phyloP scores from a whole-genome alignment of 2,888 invertebrate species.

The Trachelus troglodyta region DNA sequence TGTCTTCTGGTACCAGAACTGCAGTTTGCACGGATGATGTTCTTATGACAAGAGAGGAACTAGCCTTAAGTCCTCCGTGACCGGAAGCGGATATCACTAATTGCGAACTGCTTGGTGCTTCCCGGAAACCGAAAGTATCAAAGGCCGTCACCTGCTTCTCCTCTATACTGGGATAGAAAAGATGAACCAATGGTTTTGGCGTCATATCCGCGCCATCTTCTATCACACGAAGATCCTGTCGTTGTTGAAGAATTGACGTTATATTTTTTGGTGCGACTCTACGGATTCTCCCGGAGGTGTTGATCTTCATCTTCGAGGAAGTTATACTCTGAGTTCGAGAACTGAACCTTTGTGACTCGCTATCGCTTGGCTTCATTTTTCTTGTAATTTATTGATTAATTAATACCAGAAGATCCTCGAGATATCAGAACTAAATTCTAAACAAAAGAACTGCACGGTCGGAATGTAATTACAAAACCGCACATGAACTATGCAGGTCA shows the following conservation, averaged over 20 bases:
- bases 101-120: constrained; percentile 22
- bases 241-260: constrained; percentile 34
- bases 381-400: neutral
- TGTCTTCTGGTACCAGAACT: constrained; percentile 25
- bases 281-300: constrained; percentile 18
- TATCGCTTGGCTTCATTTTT: constrained; percentile 4
- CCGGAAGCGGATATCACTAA: constrained; percentile 15
- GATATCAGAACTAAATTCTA: neutral
- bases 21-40: constrained; percentile 28
- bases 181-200: constrained; percentile 63
- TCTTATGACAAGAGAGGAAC: constrained; percentile 25
- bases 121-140: constrained; percentile 27
- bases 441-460: neutral
- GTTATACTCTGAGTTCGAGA: constrained; percentile 17
- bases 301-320: constrained; percentile 18
- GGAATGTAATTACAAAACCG: neutral
- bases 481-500: neutral
- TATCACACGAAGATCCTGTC: constrained; percentile 38
- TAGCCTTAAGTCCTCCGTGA: constrained; percentile 9
- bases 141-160: constrained; percentile 51
- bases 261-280: constrained; percentile 8
- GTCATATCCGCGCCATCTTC: constrained; percentile 65
- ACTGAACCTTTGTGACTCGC: neutral
- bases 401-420: neutral
- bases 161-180: constrained; percentile 50